Evolutionary conservation across 2,888 invertebrate genomes (phyloP).

Genomic region (Marronus borbonicus): DNA sequence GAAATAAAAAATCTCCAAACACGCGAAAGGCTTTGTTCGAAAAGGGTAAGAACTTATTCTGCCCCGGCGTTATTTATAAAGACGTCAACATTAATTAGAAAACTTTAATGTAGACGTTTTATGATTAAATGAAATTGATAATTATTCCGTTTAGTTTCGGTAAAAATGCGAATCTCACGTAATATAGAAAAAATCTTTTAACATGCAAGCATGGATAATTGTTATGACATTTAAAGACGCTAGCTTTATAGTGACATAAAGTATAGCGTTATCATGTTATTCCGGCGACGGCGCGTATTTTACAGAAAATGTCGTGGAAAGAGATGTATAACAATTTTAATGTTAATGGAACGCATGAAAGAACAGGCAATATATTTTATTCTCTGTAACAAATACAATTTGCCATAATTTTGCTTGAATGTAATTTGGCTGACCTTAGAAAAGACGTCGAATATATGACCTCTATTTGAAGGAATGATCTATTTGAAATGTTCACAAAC

Average conservation of each 20-base stretch:
- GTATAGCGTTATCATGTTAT: background rate
- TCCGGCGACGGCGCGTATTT: background rate
- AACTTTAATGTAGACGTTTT: background rate
- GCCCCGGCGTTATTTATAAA: constrained; percentile 1
- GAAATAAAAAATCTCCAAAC: constrained; percentile 36
- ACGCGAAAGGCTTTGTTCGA: constrained; percentile 34
- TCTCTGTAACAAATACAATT: too few relatives aligned
- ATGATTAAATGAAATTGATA: background rate
- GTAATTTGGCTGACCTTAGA: too few relatives aligned
- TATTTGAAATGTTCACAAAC: too few relatives aligned
- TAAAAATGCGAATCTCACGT: background rate
- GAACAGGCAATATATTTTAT: too few relatives aligned
- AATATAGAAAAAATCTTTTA: background rate
- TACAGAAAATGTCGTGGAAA: background rate
- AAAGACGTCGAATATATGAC: too few relatives aligned
- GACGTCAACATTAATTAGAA: background rate
- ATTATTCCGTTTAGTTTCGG: background rate
- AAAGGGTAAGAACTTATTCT: constrained; percentile 10
- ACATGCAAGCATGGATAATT: background rate
- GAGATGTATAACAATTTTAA: background rate
- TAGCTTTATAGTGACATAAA: background rate
- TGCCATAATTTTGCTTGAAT: too few relatives aligned
- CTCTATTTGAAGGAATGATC: too few relatives aligned
- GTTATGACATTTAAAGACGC: background rate
- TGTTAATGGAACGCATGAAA: too few relatives aligned